phyloP scores from a whole-genome alignment of 2,113 vertebrate species.

The Pampusana beccarii region DNA sequence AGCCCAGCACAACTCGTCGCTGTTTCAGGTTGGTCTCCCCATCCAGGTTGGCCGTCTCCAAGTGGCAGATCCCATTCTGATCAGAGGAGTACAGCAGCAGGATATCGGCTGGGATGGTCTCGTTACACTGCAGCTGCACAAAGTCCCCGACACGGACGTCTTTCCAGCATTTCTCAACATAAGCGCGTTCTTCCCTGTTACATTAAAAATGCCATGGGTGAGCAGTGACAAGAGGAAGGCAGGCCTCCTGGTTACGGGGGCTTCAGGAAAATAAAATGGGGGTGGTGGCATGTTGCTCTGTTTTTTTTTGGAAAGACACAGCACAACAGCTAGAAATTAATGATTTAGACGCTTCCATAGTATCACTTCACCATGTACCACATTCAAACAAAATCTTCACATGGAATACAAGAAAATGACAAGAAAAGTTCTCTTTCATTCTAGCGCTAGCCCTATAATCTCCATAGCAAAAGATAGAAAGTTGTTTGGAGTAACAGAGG shows the following conservation, averaged over 20 bases:
- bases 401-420: not conserved
- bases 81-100: slow-evolving; percentile 89
- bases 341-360: not conserved
- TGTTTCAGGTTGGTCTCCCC: slow-evolving; percentile 97
- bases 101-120: slow-evolving; percentile 91
- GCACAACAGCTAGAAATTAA: not conserved
- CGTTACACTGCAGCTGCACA: slow-evolving; percentile 85
- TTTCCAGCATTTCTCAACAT: slow-evolving; percentile 84
- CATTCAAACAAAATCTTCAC: not conserved
- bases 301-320: not conserved
- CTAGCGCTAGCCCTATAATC: not conserved
- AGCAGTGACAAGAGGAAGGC: not conserved
- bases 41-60: slow-evolving; percentile 91
- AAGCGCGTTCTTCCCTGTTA: slow-evolving; percentile 78
- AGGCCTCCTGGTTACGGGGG: not conserved
- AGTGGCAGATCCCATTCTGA: slow-evolving; percentile 83
- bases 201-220: not conserved
- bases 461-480: not conserved
- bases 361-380: not conserved
- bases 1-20: slow-evolving; percentile 74
- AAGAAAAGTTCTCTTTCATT: not conserved
- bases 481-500: not conserved
- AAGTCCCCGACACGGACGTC: slow-evolving; percentile 93
- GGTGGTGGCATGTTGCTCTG: not conserved
- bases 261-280: not conserved